These are phyloP conservation scores for Ophiothrix spiculata DNA, from an alignment of 35 echinoderm and acorn worm species.

Conservation along the genomic window DNA sequence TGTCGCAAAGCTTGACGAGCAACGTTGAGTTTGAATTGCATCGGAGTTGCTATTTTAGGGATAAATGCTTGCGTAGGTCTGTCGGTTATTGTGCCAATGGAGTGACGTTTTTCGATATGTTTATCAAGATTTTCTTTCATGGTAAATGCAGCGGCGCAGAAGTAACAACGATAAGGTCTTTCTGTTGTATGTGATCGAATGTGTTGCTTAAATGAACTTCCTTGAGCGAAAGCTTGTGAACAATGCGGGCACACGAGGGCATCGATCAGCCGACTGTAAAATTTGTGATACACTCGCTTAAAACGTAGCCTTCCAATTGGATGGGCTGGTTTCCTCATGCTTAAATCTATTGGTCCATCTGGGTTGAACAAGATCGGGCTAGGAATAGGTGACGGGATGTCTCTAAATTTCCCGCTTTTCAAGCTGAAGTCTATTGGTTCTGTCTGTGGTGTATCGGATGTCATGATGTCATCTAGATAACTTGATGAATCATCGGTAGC, in stretches of 20 bases:
- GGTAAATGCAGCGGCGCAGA: slow-evolving; percentile 86
- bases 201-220: slow-evolving; percentile 73
- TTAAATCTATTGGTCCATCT: slow-evolving; percentile 78
- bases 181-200: slow-evolving; percentile 82
- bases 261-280: slow-evolving; percentile 74
- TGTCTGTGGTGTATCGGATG: slow-evolving; percentile 20
- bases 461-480: not conserved
- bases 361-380: slow-evolving; percentile 8
- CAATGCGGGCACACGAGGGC: slow-evolving; percentile 88
- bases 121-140: slow-evolving; percentile 77
- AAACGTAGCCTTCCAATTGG: slow-evolving; percentile 49
- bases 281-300: slow-evolving; percentile 75
- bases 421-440: slow-evolving; percentile 63
- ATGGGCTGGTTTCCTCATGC: slow-evolving; percentile 55
- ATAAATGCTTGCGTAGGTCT: slow-evolving; percentile 61
- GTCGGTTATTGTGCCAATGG: slow-evolving; percentile 17
- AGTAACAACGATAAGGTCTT: slow-evolving; percentile 80
- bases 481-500: not conserved
- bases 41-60: slow-evolving; percentile 72
- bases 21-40: slow-evolving; percentile 80
- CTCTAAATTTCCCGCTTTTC: not conserved
- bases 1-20: slow-evolving; percentile 18
- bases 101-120: slow-evolving; percentile 79
- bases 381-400: slow-evolving; percentile 1
- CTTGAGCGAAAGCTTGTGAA: slow-evolving; percentile 54